Base-by-base conservation (phyloP, 2,113 vertebrate species). In the Craseonycteris thonglongyai region DNA sequence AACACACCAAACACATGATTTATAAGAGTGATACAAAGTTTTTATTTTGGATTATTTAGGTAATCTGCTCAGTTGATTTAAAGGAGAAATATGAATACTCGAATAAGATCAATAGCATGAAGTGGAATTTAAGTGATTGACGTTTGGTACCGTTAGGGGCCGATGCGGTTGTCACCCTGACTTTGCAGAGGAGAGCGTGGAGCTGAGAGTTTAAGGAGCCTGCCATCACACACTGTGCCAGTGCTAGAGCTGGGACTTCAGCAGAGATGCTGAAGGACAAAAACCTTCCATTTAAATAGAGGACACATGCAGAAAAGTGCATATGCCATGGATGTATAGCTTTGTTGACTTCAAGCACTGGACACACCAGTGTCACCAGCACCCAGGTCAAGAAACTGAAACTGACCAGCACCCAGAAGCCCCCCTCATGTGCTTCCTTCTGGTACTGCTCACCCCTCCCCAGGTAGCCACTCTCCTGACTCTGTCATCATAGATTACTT, bases 291-390 rank as follows among this genome's bases (percentile, higher is more conserved):
- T 35, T 35, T 42, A 30, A 45, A 58, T 3, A 22, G 4, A 38
- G 8, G 35, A 49, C 5, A 21, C 16, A 10, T 47, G 10, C 18
- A 22, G 75, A 59, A 54, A 81, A 18, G 4, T 6, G 18, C 12
- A 0, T 0, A 0, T 3, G 0, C 5, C n/a, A 0, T 6, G 18
- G 30, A 18, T 0, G 2, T 4, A 1, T 10, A 45, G 59, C 30
- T 30, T 30, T 35, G 26, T 21, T 2, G 13, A 84, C 18, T 14
- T 79, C 51, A 59, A 65, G 18, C 22, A 45, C 54, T 4, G 65
- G 49, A 19, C 59, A 19, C 5, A 0, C 16, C 3, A 1, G 5
- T 66, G 56, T 21, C 26, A 47, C 6, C 86, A 21, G 49, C 9
- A 33, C 9, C 33, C 40, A 51, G 71, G 38, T 49, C 33, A 30